phyloP scores from a whole-genome alignment of 2,888 invertebrate species.

The Drosophila ezoana region DNA sequence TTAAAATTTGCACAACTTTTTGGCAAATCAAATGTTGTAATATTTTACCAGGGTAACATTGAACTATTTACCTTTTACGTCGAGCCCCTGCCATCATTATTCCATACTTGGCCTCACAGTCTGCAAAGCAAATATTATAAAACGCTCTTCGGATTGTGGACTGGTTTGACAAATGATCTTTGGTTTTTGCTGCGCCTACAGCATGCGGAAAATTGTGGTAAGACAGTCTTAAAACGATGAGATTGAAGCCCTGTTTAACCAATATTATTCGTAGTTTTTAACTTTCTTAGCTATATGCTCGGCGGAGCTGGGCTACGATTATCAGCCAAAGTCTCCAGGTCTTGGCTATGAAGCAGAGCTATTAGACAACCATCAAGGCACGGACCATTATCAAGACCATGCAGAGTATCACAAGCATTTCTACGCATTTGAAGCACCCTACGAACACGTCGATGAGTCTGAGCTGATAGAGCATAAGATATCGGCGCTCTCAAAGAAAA shows the following conservation, averaged over 20 bases:
- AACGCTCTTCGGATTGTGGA: slow-evolving; percentile 31
- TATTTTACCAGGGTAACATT: slow-evolving; percentile 42
- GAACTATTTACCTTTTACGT: slow-evolving; percentile 65
- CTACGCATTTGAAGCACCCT: slow-evolving; percentile 75
- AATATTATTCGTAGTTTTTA: slow-evolving; percentile 44
- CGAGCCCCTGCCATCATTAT: slow-evolving; percentile 11
- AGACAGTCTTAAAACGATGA: slow-evolving; percentile 2
- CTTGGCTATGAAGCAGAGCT: slow-evolving; percentile 25
- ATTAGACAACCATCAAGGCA: background rate
- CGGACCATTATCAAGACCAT: slow-evolving; percentile 46
- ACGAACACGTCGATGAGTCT: slow-evolving; percentile 60
- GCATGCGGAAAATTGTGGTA: slow-evolving; percentile 62
- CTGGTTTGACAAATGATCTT: slow-evolving; percentile 38
- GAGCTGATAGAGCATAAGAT: slow-evolving; percentile 54
- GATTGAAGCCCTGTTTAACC: background rate
- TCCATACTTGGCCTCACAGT: slow-evolving; percentile 37
- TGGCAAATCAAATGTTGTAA: slow-evolving; percentile 38
- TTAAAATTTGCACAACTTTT: slow-evolving; percentile 17
- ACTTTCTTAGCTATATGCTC: slow-evolving; percentile 45
- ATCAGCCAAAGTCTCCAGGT: slow-evolving; percentile 27
- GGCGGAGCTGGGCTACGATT: slow-evolving; percentile 65
- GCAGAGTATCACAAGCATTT: slow-evolving; percentile 73
- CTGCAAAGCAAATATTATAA: slow-evolving; percentile 57
- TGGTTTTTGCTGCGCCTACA: slow-evolving; percentile 46
- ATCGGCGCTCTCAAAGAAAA: slow-evolving; percentile 62